Conservation (phyloP, 2,113 vertebrate genomes). For the Zosterops hypoxanthus region DNA sequence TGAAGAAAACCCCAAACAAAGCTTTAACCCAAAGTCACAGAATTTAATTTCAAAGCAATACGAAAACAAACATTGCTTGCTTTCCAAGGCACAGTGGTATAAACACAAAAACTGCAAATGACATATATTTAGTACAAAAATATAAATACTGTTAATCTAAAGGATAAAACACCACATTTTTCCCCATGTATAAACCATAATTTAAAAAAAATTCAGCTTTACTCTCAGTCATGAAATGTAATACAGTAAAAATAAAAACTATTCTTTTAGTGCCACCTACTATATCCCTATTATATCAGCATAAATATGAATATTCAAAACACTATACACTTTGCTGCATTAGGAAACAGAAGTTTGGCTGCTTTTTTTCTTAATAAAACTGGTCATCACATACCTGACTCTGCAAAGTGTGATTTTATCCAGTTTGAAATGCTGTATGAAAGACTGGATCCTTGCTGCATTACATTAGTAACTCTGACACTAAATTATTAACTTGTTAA, state of each 20-base stretch:
- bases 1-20: neutral
- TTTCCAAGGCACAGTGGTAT: conserved; percentile 22
- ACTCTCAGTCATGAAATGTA: neutral
- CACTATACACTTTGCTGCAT: neutral
- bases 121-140: conserved; percentile 1
- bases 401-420: neutral
- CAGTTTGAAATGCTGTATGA: neutral
- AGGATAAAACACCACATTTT: neutral
- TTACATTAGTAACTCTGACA: neutral
- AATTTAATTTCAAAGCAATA: neutral
- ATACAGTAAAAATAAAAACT: neutral
- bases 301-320: neutral
- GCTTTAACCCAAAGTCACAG: neutral
- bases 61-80: neutral
- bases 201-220: neutral
- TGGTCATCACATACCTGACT: neutral
- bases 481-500: neutral
- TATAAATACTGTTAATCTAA: neutral
- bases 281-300: neutral
- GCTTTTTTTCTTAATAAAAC: neutral
- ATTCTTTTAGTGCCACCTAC: neutral
- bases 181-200: neutral
- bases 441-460: neutral
- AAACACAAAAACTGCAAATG: neutral
- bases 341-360: neutral